Conservation (phyloP, 2,888 invertebrate species). For the Eupithecia centaureata region DNA sequence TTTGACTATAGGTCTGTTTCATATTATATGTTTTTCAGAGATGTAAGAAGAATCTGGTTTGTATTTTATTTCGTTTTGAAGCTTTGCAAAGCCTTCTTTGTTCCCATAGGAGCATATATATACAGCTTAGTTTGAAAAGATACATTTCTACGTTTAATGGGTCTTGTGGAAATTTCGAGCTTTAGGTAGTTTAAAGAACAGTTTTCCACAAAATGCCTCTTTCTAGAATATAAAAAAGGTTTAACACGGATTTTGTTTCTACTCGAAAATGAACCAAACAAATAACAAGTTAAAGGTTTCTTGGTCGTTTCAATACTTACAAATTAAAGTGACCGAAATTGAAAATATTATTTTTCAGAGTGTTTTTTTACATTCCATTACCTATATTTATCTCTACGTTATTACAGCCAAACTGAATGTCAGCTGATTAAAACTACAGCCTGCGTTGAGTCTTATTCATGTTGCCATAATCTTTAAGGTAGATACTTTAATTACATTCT, state of each 20-base stretch:
- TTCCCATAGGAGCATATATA: too few species aligned
- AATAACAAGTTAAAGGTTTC: neutral
- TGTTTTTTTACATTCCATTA: too few species aligned
- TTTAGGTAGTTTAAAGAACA: neutral
- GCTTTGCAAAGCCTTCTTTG: neutral
- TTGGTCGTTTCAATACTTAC: neutral
- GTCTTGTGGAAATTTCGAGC: neutral
- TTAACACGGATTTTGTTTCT: neutral
- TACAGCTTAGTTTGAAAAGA: neutral
- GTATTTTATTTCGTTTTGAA: neutral
- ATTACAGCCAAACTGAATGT: neutral
- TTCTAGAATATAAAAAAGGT: neutral
- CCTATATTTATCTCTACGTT: neutral
- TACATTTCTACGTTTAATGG: neutral
- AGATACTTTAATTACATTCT: slow-evolving; percentile 36
- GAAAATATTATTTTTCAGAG: neutral
- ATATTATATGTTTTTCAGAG: neutral
- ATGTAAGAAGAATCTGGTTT: neutral
- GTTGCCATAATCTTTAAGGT: slow-evolving; percentile 9
- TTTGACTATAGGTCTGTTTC: slow-evolving; percentile 12
- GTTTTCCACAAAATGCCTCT: neutral
- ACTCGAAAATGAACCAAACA: neutral
- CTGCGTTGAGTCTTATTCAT: neutral
- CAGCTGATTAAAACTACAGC: neutral
- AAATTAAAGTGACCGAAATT: neutral